Evolutionary conservation across 2,888 invertebrate genomes (phyloP).

Genomic region (Scaptodrosophila latifasciaeformis): DNA sequence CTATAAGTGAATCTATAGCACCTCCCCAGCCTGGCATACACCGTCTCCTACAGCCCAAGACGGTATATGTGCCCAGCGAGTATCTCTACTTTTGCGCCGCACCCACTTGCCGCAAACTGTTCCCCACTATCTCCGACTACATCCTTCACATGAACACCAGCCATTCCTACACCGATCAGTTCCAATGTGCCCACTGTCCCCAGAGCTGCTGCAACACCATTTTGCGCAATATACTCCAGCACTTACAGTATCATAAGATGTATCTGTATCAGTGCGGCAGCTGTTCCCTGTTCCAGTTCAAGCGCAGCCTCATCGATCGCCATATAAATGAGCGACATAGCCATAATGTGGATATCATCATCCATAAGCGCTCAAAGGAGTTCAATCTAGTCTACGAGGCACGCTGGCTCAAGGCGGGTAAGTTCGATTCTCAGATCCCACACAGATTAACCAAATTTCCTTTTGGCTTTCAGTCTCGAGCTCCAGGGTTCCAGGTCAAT

Average conservation of each 20-base stretch:
- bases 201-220: fast-evolving
- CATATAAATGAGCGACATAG: conserved; percentile 80
- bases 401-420: conserved; percentile 36
- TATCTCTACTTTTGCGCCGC: conserved; percentile 83
- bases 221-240: conserved; percentile 77
- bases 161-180: conserved; percentile 14
- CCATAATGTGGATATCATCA: conserved; percentile 44
- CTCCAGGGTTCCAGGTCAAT: conserved; percentile 17
- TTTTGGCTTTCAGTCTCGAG: not conserved
- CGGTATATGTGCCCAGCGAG: conserved; percentile 76
- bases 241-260: conserved; percentile 85
- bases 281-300: conserved; percentile 82
- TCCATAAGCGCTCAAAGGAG: conserved; percentile 39
- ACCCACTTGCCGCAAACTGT: not conserved
- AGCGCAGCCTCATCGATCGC: conserved; percentile 79
- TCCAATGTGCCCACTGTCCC: conserved; percentile 31
- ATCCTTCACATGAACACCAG: conserved; percentile 16
- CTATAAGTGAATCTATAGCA: conserved; percentile 13
- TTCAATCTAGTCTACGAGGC: not conserved
- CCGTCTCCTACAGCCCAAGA: not conserved
- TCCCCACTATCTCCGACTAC: conserved; percentile 24
- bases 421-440: conserved; percentile 10
- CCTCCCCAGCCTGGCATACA: conserved; percentile 30
- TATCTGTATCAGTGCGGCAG: conserved; percentile 83
- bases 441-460: not conserved